Evolutionary conservation across 2,888 invertebrate species (phyloP).

Genomic region (Caenorhabditis parvicauda): DNA sequence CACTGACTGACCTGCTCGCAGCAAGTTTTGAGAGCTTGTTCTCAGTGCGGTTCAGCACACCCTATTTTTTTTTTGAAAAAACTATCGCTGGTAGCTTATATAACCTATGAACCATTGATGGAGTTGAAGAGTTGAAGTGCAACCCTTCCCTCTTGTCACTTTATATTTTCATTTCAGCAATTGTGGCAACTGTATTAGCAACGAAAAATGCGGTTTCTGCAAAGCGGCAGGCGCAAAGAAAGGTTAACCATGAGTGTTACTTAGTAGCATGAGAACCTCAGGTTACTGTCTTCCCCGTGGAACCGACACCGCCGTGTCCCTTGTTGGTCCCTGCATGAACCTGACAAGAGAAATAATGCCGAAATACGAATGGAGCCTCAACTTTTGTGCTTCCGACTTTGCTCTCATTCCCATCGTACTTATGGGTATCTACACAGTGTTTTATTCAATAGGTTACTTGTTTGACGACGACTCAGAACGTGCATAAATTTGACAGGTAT

Average conservation of each 20-base stretch:
- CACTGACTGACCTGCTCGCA: too few relatives aligned
- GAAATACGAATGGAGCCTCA: slow-evolving; percentile 23
- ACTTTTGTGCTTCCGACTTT: slow-evolving; percentile 56
- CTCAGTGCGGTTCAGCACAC: too few relatives aligned
- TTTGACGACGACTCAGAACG: neutral
- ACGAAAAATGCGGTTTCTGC: slow-evolving; percentile 64
- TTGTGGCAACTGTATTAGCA: slow-evolving; percentile 65
- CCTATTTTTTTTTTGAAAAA: too few relatives aligned
- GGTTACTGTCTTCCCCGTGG: slow-evolving; percentile 19
- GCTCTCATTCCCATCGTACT: slow-evolving; percentile 58
- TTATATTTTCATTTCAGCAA: slow-evolving; percentile 39
- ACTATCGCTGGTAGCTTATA: too few relatives aligned
- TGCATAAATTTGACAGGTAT: neutral
- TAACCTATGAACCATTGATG: too few relatives aligned
- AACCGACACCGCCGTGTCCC: neutral
- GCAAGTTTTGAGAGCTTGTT: too few relatives aligned
- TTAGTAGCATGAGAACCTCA: neutral
- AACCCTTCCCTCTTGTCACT: too few relatives aligned
- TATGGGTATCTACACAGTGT: slow-evolving; percentile 43
- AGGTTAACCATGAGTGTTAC: neutral
- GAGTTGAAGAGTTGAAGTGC: too few relatives aligned
- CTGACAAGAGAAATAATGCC: slow-evolving; percentile 2
- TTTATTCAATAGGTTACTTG: slow-evolving; percentile 28
- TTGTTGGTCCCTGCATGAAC: slow-evolving; percentile 16
- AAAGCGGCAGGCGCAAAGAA: neutral